phyloP scores from a whole-genome alignment of 2,888 invertebrate species.

The Philereme transversata region DNA sequence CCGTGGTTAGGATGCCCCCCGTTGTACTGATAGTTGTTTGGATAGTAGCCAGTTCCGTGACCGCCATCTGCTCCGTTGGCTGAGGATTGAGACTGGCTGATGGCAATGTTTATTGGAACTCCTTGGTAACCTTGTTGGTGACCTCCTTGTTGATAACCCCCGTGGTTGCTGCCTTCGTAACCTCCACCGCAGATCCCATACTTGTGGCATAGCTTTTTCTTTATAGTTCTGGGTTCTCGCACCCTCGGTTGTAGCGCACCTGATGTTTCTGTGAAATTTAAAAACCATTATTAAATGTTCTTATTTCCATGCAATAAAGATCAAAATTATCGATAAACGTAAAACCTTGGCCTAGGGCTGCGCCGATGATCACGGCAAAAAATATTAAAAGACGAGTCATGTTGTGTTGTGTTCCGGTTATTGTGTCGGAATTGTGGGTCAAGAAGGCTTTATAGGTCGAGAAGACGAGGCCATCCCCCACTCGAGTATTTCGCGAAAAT shows the following conservation, averaged over 20 bases:
- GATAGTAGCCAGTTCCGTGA: conserved; percentile 55
- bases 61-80: conserved; percentile 66
- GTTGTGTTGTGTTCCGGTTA: conserved; percentile 56
- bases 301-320: conserved; percentile 33
- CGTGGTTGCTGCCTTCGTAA: conserved; percentile 30
- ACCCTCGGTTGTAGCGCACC: conserved; percentile 39
- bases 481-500: conserved; percentile 58
- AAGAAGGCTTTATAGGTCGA: conserved; percentile 72
- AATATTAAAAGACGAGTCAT: conserved; percentile 53
- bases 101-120: conserved; percentile 70
- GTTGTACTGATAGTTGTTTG: conserved; percentile 63
- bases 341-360: conserved; percentile 64
- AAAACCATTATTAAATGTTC: conserved; percentile 14
- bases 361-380: conserved; percentile 50
- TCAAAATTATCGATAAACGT: conserved; percentile 33
- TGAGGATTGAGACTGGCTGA: conserved; percentile 75
- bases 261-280: conserved; percentile 46
- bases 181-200: conserved; percentile 58
- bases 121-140: conserved; percentile 41
- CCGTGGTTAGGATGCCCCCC: conserved; percentile 42
- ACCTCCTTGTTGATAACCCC: conserved; percentile 40
- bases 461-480: conserved; percentile 70
- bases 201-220: conserved; percentile 59
- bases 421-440: conserved; percentile 54
- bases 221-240: conserved; percentile 52